These are phyloP conservation scores for Cataglyphis livida DNA, from an alignment of 2,888 invertebrate genomes.

Conservation along the genomic window DNA sequence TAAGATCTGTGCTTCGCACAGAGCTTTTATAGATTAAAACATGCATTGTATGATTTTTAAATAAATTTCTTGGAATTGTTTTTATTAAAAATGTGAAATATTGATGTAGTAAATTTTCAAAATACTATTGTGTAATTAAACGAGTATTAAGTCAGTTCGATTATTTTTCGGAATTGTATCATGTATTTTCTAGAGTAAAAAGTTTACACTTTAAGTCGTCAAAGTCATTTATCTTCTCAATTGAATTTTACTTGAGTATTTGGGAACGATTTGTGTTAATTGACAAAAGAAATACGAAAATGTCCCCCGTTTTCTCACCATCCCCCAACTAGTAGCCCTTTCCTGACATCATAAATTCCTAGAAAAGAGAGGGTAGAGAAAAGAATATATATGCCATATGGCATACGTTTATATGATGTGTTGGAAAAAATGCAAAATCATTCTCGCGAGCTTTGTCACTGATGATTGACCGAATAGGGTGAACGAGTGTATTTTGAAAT, in stretches of 20 bases:
- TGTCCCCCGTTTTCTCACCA: constrained; percentile 46
- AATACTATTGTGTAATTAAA: neutral
- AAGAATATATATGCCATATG: constrained; percentile 42
- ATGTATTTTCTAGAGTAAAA: neutral
- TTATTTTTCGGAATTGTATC: constrained; percentile 5
- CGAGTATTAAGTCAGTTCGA: neutral
- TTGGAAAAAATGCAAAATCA: constrained; percentile 36
- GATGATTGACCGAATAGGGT: constrained; percentile 36
- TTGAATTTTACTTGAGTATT: constrained; percentile 14
- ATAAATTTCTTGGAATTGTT: neutral
- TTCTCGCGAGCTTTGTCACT: constrained; percentile 35
- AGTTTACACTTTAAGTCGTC: neutral
- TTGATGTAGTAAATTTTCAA: neutral
- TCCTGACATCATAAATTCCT: constrained; percentile 48
- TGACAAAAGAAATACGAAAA: constrained; percentile 28
- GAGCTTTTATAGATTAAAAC: neutral
- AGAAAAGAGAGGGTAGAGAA: constrained; percentile 7
- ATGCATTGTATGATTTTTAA: neutral
- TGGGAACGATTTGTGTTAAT: constrained; percentile 12
- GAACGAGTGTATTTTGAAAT: constrained; percentile 10
- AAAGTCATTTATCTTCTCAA: constrained; percentile 11
- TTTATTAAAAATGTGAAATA: constrained; percentile 3
- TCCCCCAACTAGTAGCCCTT: constrained; percentile 18
- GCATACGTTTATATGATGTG: constrained; percentile 44
- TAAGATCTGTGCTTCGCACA: neutral